Conservation (phyloP, 2,888 invertebrate species). For the Entomobrya multifasciata region DNA sequence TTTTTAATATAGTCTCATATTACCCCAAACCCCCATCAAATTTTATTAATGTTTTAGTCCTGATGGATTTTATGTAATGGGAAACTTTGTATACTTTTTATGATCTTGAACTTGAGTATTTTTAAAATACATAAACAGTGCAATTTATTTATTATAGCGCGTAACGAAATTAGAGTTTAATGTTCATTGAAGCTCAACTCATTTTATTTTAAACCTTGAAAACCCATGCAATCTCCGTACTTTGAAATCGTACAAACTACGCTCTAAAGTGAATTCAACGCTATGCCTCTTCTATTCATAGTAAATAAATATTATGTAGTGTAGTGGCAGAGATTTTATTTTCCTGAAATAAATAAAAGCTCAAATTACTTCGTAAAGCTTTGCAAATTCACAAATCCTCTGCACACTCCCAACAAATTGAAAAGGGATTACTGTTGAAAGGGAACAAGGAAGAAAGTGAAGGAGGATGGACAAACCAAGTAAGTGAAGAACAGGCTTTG, state of each 20-base stretch:
- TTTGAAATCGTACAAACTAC: too few relatives aligned
- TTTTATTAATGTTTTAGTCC: too few relatives aligned
- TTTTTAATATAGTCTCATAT: too few relatives aligned
- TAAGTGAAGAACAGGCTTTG: slow-evolving; percentile 60
- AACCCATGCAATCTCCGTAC: not conserved
- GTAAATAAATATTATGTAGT: too few relatives aligned
- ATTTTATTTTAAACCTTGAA: too few relatives aligned
- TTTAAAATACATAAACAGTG: too few relatives aligned
- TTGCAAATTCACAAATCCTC: slow-evolving; percentile 72
- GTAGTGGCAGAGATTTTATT: slow-evolving; percentile 32
- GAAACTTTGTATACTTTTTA: too few relatives aligned
- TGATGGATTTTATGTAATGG: too few relatives aligned
- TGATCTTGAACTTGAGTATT: too few relatives aligned
- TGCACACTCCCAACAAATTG: slow-evolving; percentile 71
- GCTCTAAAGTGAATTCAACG: not conserved
- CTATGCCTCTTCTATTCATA: not conserved
- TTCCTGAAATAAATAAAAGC: slow-evolving; percentile 67
- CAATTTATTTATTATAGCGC: too few relatives aligned
- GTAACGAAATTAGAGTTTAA: too few relatives aligned
- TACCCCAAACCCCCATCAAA: too few relatives aligned
- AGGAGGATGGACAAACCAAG: slow-evolving; percentile 61
- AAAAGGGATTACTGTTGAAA: slow-evolving; percentile 70
- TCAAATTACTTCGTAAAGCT: slow-evolving; percentile 67
- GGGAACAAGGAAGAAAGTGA: slow-evolving; percentile 57
- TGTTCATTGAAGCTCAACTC: not conserved